Evolutionary conservation across 2,888 invertebrate genomes (phyloP).

Genomic region (Callyntrura sp.): DNA sequence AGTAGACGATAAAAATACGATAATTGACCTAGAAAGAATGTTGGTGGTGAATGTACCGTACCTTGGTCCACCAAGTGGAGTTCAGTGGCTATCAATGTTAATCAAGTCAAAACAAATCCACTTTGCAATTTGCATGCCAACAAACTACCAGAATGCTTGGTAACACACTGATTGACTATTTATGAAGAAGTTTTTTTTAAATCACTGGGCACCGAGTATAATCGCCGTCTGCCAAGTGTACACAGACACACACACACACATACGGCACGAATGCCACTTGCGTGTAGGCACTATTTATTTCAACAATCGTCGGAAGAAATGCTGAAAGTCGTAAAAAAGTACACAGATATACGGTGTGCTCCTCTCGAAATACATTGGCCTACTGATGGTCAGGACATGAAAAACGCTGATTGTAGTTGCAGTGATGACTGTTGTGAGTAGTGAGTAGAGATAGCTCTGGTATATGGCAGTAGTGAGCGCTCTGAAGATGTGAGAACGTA

Average conservation of each 20-base stretch:
- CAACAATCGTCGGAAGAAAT: neutral
- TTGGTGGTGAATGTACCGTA: constrained; percentile 2
- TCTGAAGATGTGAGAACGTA: neutral
- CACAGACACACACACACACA: constrained; percentile 58
- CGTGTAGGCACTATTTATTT: neutral
- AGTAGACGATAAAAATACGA: neutral
- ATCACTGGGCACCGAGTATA: neutral
- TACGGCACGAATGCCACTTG: constrained; percentile 35
- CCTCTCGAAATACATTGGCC: constrained; percentile 70
- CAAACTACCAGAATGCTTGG: neutral
- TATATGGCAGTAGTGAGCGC: neutral
- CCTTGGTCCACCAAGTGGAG: neutral
- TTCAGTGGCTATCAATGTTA: neutral
- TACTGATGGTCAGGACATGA: constrained; percentile 66
- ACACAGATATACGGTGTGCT: constrained; percentile 28
- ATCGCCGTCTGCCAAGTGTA: constrained; percentile 5
- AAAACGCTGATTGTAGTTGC: constrained; percentile 61
- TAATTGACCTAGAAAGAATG: constrained; percentile 27
- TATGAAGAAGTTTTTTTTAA: neutral
- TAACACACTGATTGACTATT: constrained; percentile 12
- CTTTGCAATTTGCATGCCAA: neutral
- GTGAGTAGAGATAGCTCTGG: constrained; percentile 2
- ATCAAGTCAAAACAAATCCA: neutral
- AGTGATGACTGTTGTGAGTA: neutral
- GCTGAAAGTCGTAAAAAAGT: neutral